Conservation (phyloP, 2,797 vertebrate genomes). For the Parauchenoglanis ngamensis region DNA sequence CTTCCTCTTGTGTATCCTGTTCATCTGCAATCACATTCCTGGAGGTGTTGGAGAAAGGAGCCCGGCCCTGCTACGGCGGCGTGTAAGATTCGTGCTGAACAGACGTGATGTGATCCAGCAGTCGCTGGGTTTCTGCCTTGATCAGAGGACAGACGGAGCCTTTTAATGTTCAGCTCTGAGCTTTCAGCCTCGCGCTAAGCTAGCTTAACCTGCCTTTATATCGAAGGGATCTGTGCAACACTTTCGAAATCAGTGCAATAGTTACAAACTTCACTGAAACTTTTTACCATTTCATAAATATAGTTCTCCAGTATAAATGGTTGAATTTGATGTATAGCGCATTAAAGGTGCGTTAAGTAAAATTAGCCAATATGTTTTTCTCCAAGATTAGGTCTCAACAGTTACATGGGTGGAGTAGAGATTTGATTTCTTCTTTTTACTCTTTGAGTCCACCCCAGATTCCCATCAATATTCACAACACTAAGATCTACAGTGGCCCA, state of each 20-base stretch:
- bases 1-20: constrained; percentile 2
- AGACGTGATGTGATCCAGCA: background rate
- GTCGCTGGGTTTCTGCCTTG: background rate
- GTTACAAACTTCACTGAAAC: background rate
- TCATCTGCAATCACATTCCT: constrained; percentile 4
- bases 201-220: background rate
- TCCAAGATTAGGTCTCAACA: background rate
- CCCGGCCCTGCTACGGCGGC: background rate
- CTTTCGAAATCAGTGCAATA: constrained; percentile 1
- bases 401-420: background rate
- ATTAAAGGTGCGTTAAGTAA: background rate
- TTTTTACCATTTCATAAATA: background rate
- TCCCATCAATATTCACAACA: background rate
- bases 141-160: background rate
- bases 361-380: background rate
- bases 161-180: background rate
- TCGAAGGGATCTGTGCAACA: background rate
- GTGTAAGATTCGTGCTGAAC: background rate
- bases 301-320: background rate
- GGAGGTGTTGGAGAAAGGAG: background rate
- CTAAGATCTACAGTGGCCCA: background rate
- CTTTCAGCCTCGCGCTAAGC: background rate
- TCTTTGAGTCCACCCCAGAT: background rate
- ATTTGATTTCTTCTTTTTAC: background rate
- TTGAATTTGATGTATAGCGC: background rate